phyloP scores from a whole-genome alignment of 1,140 invertebrate genomes.

The Aphidius ervi region DNA sequence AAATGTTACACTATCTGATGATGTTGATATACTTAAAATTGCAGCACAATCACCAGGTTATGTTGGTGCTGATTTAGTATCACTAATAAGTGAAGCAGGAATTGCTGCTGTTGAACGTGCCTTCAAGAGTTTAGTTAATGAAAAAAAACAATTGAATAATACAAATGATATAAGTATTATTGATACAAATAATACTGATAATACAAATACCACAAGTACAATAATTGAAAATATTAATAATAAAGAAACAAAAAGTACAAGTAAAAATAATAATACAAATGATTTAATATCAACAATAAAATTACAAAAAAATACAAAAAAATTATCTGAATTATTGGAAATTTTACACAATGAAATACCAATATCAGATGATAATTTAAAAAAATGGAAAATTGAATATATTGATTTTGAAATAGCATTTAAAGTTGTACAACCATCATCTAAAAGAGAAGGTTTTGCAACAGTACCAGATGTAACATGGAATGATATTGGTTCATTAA shows the following conservation, averaged over 20 bases:
- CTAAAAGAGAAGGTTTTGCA: constrained; percentile 94
- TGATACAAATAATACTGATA: no score
- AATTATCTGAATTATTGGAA: constrained; percentile 29
- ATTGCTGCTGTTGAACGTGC: constrained; percentile 75
- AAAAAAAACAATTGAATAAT: constrained; percentile 4
- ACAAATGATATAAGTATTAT: not conserved
- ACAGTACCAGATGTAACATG: constrained; percentile 96
- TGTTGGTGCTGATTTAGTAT: constrained; percentile 91
- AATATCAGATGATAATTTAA: constrained; percentile 59
- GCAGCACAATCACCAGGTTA: constrained; percentile 90
- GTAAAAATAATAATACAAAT: not conserved
- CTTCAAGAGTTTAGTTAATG: constrained; percentile 28
- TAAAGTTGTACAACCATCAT: constrained; percentile 82
- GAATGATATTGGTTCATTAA: constrained; percentile 93
- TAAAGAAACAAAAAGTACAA: constrained; percentile 11
- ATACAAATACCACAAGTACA: constrained; percentile 7
- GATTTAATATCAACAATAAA: not conserved
- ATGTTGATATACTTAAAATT: constrained; percentile 68
- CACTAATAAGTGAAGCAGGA: constrained; percentile 81
- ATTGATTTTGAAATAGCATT: constrained; percentile 77
- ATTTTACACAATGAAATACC: constrained; percentile 56
- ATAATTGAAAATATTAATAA: not conserved
- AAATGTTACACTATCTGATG: constrained; percentile 63
- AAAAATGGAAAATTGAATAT: constrained; percentile 63
- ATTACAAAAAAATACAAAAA: not conserved